These are phyloP conservation scores for Drosophila buzzatii DNA, from an alignment of 2,888 invertebrate species.

Conservation along the genomic window DNA sequence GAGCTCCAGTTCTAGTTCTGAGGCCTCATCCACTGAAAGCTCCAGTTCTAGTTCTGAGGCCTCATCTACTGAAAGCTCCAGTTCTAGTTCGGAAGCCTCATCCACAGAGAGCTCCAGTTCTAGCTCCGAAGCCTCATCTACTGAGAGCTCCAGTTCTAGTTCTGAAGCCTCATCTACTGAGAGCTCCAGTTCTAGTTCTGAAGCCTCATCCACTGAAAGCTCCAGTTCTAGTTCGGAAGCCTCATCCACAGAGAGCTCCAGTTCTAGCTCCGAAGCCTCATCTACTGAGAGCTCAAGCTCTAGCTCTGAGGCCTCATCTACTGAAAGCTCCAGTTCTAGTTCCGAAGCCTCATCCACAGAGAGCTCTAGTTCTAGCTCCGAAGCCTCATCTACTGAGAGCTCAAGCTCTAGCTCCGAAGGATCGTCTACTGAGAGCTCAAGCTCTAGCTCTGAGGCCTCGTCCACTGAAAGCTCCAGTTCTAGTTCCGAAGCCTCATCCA, in stretches of 20 bases:
- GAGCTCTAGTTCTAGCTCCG: neutral
- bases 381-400: slow-evolving; percentile 1
- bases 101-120: neutral
- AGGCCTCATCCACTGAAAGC: neutral
- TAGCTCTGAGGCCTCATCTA: neutral
- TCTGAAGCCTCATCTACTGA: slow-evolving; percentile 4
- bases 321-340: neutral
- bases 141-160: neutral
- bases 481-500: neutral
- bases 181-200: neutral
- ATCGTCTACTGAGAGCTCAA: slow-evolving; percentile 10
- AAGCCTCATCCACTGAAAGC: slow-evolving; percentile 5
- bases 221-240: slow-evolving; percentile 1
- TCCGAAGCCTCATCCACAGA: slow-evolving; percentile 1
- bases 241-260: neutral
- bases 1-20: neutral
- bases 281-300: slow-evolving; percentile 1
- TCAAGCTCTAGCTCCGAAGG: neutral
- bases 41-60: neutral
- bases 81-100: neutral
- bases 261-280: neutral
- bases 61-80: neutral
- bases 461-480: slow-evolving; percentile 10
- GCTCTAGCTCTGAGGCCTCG: neutral
- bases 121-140: neutral